These are phyloP conservation scores for Xerus inauris DNA, from an alignment of 2,113 vertebrate species.

Conservation along the genomic window DNA sequence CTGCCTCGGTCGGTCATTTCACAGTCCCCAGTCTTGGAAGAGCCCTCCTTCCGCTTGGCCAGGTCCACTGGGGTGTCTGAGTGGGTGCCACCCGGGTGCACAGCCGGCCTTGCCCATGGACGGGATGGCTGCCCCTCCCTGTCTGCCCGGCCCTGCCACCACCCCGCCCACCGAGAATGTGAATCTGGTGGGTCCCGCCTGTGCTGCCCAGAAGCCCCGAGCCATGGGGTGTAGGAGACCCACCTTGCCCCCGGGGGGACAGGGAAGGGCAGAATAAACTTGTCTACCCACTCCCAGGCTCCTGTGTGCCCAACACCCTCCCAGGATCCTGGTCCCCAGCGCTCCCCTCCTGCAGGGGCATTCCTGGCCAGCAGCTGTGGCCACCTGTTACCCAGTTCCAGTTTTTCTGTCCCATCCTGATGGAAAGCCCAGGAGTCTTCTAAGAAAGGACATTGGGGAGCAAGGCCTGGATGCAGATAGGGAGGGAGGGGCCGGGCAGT, in stretches of 20 bases:
- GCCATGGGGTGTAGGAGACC: neutral
- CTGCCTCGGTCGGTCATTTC: neutral
- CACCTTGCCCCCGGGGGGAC: fast-evolving
- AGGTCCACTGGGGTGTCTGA: fast-evolving
- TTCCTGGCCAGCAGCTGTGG: no score
- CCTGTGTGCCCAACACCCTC: fast-evolving
- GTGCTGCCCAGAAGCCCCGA: neutral
- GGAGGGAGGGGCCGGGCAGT: neutral
- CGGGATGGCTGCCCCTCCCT: neutral
- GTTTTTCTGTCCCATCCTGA: neutral
- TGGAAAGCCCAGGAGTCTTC: no score
- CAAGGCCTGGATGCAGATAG: neutral
- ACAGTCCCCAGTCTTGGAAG: neutral
- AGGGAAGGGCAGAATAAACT: constrained; percentile 26
- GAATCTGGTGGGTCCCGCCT: neutral
- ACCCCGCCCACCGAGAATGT: neutral
- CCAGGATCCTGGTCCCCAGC: neutral
- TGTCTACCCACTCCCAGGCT: neutral
- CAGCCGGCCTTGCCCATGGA: neutral
- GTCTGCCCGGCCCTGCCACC: neutral
- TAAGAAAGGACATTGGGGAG: no score
- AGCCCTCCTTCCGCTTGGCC: neutral
- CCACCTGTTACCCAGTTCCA: no score
- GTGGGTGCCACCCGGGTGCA: fast-evolving
- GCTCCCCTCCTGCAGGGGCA: no score